Evolutionary conservation across 2,888 invertebrate genomes (phyloP), one percentile per base, ranked within the genome.

Genomic region (Patella depressa): DNA sequence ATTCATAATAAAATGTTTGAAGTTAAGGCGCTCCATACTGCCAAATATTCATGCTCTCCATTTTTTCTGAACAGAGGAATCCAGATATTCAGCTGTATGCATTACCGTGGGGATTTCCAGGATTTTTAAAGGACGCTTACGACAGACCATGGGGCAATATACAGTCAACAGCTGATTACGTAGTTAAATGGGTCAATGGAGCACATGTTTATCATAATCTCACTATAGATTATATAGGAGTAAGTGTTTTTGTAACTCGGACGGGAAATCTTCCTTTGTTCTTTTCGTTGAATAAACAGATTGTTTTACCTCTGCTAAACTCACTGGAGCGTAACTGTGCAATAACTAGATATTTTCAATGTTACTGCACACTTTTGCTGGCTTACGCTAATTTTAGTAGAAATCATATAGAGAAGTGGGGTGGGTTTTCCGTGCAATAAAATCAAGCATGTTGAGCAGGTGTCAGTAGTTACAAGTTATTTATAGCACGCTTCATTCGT

Each of bases 21-120:
- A 75, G 77, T 78, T 80, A 81, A 82, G 82, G 83, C 83, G 83
- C 85, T 84, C 80, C 84, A 84, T 81, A 84, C 79, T 75, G 72
- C n/a, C 34, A 79, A 76, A 78, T 71, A 57, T 73, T 79, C 83
- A 83, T 85, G 84, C 84, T 76, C 85, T 84, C 85, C 84, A 83
- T 83, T 82, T 57, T 19, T n/a, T 19, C 1, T 24, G 3, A 12
- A 9, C 11, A 65, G 65, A 65, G 65, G 24, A 65, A 65, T 14
- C 65, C 65, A 12, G 65, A 65, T 65, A 65, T 65, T 24, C 11
- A 65, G 11, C 65, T 65, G 14, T 65, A 65, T 24, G 65, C 19
- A 3, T 11, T 65, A 24, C 65, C 65, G 1, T 65, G 65, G 65
- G 65, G 65, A n/a, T 65, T 65, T 65, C 65, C 65, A 5, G 65